Base-by-base conservation (phyloP, 2,888 invertebrate genomes). In the Tetrapedia diversipes region DNA sequence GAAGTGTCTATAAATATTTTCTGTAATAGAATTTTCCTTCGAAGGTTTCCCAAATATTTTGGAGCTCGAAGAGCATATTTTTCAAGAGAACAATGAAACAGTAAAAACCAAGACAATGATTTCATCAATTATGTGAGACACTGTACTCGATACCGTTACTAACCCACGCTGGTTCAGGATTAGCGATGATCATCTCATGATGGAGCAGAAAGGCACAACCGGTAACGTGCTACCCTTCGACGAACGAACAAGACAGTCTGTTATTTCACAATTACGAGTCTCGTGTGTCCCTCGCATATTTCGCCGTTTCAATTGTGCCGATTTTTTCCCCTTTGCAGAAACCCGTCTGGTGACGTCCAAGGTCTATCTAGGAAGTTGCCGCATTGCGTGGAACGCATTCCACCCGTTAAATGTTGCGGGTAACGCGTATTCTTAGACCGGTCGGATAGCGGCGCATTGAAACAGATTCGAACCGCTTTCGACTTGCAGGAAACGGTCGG, bases 391-490 rank as follows among this genome's bases (percentile, higher is more conserved):
- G 64, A 72, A 76, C 83, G 66, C 83, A 84, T 85, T 86, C 85
- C 78, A 61, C 49, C 10, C 70, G 72, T 66, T 77, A 79, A 80
- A 77, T 79, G 72, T 83, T 84, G 69, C 71, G 66, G 63, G 77
- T 57, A 63, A 70, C 70, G 77, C 54, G 65, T 84, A 85, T 84
- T 84, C 79, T 85, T 82, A 83, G 82, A 83, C 73, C 70, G 54
- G 32, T 47, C 64, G 43, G 81, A 71, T 71, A 69, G 27, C 53
- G 51, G 27, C 53, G 51, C 73, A 77, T 81, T 66, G 37, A 45
- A 73, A 68, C 66, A 72, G 77, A 77, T 67, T 64, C 41, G 45
- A 37, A 27, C 37, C 43, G 54, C 37, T 39, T 49, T 64, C 34
- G 49, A 77, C 51, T 47, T 47, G 41, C 60, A 67, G 71, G 64